These are phyloP conservation scores for Mycteria americana DNA, from an alignment of 2,797 vertebrate genomes.

Conservation along the genomic window DNA sequence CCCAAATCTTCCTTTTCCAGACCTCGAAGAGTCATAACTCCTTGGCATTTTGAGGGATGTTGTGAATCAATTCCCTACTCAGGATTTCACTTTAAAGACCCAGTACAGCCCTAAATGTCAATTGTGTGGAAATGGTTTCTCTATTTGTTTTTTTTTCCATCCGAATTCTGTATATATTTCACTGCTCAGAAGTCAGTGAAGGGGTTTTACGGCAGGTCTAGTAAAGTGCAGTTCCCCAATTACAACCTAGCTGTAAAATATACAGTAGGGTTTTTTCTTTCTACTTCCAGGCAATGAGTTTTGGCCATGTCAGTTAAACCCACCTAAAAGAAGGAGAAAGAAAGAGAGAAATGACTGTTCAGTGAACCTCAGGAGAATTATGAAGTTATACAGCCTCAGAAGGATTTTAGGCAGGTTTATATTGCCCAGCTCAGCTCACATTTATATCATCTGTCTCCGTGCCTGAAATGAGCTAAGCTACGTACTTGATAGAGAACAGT, in stretches of 20 bases:
- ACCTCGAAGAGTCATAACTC: not conserved
- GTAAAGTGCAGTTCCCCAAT: not conserved
- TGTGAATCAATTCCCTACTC: not conserved
- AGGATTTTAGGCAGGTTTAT: constrained; percentile 50
- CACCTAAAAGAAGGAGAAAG: not conserved
- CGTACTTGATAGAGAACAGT: not conserved
- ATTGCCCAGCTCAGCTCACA: not conserved
- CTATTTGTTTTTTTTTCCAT: not conserved
- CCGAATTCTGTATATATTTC: not conserved
- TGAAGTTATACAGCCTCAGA: constrained; percentile 29
- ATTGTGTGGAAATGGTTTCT: not conserved
- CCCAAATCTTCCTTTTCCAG: not conserved
- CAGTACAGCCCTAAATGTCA: not conserved
- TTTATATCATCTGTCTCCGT: constrained; percentile 15
- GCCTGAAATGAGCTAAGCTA: not conserved
- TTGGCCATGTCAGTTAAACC: not conserved
- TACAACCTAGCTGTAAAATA: constrained; percentile 29
- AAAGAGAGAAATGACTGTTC: constrained; percentile 9
- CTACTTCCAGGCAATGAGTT: constrained; percentile 8
- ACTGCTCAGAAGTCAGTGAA: not conserved
- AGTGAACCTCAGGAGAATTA: constrained; percentile 27
- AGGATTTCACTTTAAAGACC: not conserved
- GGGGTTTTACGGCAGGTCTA: not conserved
- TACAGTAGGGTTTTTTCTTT: not conserved
- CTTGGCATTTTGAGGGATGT: not conserved